Base-by-base conservation (phyloP, 2,797 vertebrate species). In the Pygocentrus nattereri region DNA sequence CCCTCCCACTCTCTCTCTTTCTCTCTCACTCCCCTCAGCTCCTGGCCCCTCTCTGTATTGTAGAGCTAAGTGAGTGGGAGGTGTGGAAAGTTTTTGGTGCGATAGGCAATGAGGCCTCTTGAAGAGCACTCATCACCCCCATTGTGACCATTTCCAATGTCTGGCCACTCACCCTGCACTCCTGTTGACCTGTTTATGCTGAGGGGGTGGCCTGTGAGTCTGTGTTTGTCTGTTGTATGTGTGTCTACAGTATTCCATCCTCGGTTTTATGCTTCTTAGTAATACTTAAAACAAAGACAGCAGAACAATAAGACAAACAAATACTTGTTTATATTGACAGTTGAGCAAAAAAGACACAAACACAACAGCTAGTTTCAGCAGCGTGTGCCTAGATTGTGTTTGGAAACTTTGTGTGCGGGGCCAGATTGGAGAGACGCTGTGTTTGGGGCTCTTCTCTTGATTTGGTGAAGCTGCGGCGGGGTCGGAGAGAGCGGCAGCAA, bases 371-470 rank as follows among this genome's bases (percentile, higher is more conserved):
- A 65, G 27, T 72, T 71, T 73, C 76, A 59, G 58, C 68, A 77
- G 78, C 58, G 74, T 52, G 44, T 49, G 93, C 93, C 92, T 94
- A 95, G 94, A 96, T 95, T 95, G 95, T 94, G 94, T 95, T 95
- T 95, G 94, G 95, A 95, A 96, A 96, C 93, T 93, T 95, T 93
- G 93, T 93, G 93, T 94, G 95, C 95, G 95, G 93, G 93, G 93
- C 94, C 95, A 96, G 96, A 96, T 97, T 97, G 96, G 94, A 94
- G 94, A 96, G 95, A 96, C 95, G 94, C 95, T 94, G 95, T 96
- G 95, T 96, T 96, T 95, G 95, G 94, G 95, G 95, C 93, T 94
- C 94, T 96, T 94, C 95, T 94, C 95, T 95, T 96, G 95, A 96
- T 96, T 96, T 96, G 95, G 96, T 95, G 94, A 95, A 95, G 94